A percentile compares a stretch with the other conserved stretches of the same genome.
These are phyloP conservation scores for Diglossa cyanea DNA, from an alignment of 2,797 vertebrate species.

Conservation along the genomic window DNA sequence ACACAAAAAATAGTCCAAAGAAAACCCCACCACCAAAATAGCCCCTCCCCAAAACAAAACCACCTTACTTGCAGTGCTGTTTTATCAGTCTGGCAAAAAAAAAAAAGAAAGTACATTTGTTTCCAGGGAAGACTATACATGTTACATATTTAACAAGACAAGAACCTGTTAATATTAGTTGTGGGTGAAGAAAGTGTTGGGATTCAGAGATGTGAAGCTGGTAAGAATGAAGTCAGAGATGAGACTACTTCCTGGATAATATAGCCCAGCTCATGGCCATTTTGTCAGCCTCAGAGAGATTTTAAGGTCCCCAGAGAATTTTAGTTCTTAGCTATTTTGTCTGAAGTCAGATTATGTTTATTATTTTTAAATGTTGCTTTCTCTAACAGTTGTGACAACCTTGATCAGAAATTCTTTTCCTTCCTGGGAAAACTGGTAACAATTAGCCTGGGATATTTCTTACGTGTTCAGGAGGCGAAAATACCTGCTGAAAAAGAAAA, in stretches of 20 bases:
- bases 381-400: background rate
- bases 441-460: background rate
- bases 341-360: background rate
- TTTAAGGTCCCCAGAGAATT: background rate
- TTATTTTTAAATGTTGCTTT: background rate
- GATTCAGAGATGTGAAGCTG: background rate
- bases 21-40: background rate
- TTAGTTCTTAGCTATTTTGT: background rate
- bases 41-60: fast-evolving
- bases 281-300: background rate
- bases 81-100: background rate
- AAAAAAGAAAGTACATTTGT: background rate
- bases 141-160: background rate
- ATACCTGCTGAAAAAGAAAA: background rate
- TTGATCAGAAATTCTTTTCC: background rate
- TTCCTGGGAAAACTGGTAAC: background rate
- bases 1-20: background rate
- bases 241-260: background rate
- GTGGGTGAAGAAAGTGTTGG: background rate
- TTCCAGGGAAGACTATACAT: background rate
- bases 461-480: background rate
- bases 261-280: background rate
- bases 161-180: background rate
- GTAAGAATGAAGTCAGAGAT: background rate
- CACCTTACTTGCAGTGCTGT: background rate